A percentile compares a stretch with the other conserved stretches of the same genome.
phyloP scores from a whole-genome alignment of 2,888 invertebrate species.

The Dolichopus griseipennis region DNA sequence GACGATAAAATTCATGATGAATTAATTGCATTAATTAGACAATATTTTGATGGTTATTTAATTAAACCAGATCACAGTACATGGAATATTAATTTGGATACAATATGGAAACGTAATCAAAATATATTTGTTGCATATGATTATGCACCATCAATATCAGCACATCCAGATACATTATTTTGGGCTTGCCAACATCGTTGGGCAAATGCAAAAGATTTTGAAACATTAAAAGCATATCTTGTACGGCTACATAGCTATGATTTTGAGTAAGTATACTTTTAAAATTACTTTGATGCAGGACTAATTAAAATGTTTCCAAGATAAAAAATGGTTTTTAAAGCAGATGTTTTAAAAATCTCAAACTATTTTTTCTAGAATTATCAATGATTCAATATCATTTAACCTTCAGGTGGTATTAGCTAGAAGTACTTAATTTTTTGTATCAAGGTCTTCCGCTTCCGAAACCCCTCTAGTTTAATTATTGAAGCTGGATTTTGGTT shows the following conservation, averaged over 20 bases:
- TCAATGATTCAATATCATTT: too few relatives aligned
- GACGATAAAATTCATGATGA: constrained; percentile 10
- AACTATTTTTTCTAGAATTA: too few relatives aligned
- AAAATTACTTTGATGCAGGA: too few relatives aligned
- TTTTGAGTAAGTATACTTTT: constrained; percentile 32
- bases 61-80: constrained; percentile 38
- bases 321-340: too few relatives aligned
- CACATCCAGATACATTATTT: constrained; percentile 40
- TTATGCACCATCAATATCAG: constrained; percentile 29
- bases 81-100: constrained; percentile 39
- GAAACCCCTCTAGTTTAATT: too few relatives aligned
- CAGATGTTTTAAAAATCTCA: too few relatives aligned
- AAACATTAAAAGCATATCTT: constrained; percentile 45
- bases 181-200: constrained; percentile 50
- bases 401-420: too few relatives aligned
- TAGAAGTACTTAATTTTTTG: too few relatives aligned
- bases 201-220: constrained; percentile 50
- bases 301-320: too few relatives aligned
- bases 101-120: constrained; percentile 40
- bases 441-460: too few relatives aligned
- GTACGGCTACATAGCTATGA: constrained; percentile 20
- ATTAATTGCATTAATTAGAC: constrained; percentile 12
- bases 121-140: constrained; percentile 45
- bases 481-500: too few relatives aligned
- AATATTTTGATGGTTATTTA: constrained; percentile 40